Conservation (phyloP, 2,797 vertebrate species). For the Neostethus bicornis region DNA sequence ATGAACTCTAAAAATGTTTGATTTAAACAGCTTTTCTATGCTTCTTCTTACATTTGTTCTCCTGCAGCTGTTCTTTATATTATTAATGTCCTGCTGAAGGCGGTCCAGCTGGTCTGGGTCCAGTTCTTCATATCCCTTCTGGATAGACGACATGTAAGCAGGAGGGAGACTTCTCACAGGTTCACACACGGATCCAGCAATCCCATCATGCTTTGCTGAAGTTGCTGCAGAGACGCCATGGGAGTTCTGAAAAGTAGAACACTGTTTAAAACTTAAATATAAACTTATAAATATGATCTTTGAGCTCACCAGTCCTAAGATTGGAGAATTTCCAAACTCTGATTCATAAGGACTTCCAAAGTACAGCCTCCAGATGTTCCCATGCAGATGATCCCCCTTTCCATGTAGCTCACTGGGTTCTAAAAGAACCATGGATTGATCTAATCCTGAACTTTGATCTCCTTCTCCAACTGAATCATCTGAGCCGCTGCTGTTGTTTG, state of each 20-base stretch:
- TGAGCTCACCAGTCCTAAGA: slow-evolving; percentile 85
- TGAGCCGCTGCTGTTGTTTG: slow-evolving; percentile 92
- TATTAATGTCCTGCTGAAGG: slow-evolving; percentile 80
- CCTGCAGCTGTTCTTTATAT: slow-evolving; percentile 83
- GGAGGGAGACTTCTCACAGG: slow-evolving; percentile 65
- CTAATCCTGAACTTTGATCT: slow-evolving; percentile 73
- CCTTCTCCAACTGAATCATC: slow-evolving; percentile 87
- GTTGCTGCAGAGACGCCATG: slow-evolving; percentile 85
- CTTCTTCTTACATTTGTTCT: slow-evolving; percentile 76
- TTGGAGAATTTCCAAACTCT: slow-evolving; percentile 86
- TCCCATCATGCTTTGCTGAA: slow-evolving; percentile 82
- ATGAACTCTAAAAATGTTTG: neutral
- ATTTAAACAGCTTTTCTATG: neutral
- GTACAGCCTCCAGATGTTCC: slow-evolving; percentile 93
- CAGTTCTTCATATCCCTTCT: slow-evolving; percentile 85
- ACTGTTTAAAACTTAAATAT: neutral
- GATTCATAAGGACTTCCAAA: slow-evolving; percentile 96
- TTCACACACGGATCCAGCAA: slow-evolving; percentile 77
- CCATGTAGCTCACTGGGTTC: slow-evolving; percentile 83
- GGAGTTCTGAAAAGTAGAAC: slow-evolving; percentile 77
- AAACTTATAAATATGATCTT: too few species aligned
- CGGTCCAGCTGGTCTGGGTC: slow-evolving; percentile 83
- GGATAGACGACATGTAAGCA: slow-evolving; percentile 82
- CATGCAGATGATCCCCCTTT: slow-evolving; percentile 74
- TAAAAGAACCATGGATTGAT: slow-evolving; percentile 84